Conservation (phyloP, 2,797 vertebrate genomes). For the Chrysolophus pictus region DNA sequence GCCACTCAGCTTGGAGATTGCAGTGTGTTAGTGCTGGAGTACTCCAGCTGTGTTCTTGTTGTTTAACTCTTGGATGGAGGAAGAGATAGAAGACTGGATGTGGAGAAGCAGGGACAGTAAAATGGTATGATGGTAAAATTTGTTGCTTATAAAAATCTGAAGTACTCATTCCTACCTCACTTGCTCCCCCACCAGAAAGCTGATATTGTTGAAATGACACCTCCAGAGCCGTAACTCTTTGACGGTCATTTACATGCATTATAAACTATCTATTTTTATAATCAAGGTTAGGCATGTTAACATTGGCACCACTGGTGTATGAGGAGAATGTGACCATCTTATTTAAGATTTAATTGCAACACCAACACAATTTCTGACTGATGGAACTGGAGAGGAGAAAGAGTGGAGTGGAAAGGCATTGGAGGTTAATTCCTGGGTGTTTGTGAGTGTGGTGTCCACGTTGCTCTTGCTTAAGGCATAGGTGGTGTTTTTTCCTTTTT, state of each 20-base stretch:
- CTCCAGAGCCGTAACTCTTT: background rate
- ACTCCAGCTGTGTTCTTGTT: background rate
- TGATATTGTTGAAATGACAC: background rate
- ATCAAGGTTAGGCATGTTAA: constrained; percentile 49
- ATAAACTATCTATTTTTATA: constrained; percentile 55
- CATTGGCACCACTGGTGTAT: constrained; percentile 52
- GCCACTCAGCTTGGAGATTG: background rate
- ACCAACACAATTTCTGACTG: constrained; percentile 35
- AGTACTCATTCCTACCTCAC: background rate
- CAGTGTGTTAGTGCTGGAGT: background rate
- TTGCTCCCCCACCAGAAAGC: background rate
- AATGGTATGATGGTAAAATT: background rate
- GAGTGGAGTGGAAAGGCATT: background rate
- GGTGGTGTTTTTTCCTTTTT: background rate
- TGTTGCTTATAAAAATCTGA: background rate
- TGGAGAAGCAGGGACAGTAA: background rate
- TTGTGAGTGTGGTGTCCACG: background rate
- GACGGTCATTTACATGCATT: constrained; percentile 6
- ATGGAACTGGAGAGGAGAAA: constrained; percentile 4
- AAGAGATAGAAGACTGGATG: rapidly evolving
- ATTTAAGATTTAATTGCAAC: constrained; percentile 33
- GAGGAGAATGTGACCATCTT: constrained; percentile 55
- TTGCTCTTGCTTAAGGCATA: background rate
- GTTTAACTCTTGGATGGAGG: background rate
- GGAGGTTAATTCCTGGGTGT: background rate